Conservation (phyloP, 2,888 invertebrate species). For the Yponomeuta plumbellus region DNA sequence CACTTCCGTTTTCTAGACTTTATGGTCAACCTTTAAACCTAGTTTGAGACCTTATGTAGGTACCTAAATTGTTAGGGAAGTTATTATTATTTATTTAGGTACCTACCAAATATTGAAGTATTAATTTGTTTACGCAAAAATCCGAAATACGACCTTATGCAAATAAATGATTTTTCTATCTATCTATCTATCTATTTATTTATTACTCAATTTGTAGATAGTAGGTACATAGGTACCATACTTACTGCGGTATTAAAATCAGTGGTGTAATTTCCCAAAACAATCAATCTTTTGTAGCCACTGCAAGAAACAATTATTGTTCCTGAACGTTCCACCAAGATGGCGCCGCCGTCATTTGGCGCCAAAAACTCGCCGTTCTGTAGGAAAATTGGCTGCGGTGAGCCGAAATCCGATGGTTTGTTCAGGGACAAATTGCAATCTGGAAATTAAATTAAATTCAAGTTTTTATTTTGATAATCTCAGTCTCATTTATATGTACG, state of each 20-base stretch:
- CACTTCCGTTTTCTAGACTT: too few relatives aligned
- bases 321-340: slow-evolving; percentile 39
- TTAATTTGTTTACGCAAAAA: too few relatives aligned
- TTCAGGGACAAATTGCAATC: slow-evolving; percentile 47
- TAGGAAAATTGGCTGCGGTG: slow-evolving; percentile 49
- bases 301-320: slow-evolving; percentile 47
- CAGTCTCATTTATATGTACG: too few relatives aligned
- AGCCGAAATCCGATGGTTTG: slow-evolving; percentile 40
- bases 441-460: slow-evolving; percentile 29
- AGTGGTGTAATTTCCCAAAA: slow-evolving; percentile 39
- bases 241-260: slow-evolving; percentile 36
- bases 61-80: too few relatives aligned
- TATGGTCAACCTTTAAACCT: too few relatives aligned
- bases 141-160: too few relatives aligned
- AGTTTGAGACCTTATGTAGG: too few relatives aligned
- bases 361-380: slow-evolving; percentile 39
- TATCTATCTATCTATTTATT: too few relatives aligned
- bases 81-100: too few relatives aligned
- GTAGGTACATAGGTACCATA: neutral
- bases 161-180: too few relatives aligned
- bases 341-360: slow-evolving; percentile 37
- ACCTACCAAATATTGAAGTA: too few relatives aligned
- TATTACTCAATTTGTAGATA: neutral
- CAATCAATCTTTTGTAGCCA: slow-evolving; percentile 36
- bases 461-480: too few relatives aligned